phyloP scores from a whole-genome alignment of 2,888 invertebrate species.

The Acrobasis repandana region DNA sequence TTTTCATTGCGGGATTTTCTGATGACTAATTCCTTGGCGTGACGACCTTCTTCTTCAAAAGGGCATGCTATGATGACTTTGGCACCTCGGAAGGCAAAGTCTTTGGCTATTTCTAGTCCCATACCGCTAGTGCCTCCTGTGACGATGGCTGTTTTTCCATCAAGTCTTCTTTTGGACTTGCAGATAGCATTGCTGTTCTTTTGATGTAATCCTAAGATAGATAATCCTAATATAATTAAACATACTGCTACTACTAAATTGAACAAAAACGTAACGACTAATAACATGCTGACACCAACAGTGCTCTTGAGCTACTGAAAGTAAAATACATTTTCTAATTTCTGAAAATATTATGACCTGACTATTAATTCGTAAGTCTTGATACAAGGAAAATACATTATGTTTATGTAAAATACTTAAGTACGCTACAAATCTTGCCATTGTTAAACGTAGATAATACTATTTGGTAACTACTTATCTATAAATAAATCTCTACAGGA shows the following conservation, averaged over 20 bases:
- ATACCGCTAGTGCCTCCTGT: slow-evolving; percentile 36
- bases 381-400: no score
- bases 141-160: slow-evolving; percentile 33
- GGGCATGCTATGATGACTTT: slow-evolving; percentile 36
- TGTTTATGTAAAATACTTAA: no score
- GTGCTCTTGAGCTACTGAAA: no score
- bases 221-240: not conserved
- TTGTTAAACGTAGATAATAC: no score
- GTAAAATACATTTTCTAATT: no score
- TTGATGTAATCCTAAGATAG: slow-evolving; percentile 23
- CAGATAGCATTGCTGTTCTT: slow-evolving; percentile 31
- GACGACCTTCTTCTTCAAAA: slow-evolving; percentile 30
- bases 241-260: not conserved
- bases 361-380: no score
- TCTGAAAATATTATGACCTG: no score
- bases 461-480: no score
- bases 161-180: slow-evolving; percentile 30
- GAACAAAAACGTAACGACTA: not conserved
- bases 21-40: slow-evolving; percentile 79
- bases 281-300: no score
- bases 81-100: slow-evolving; percentile 34
- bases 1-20: slow-evolving; percentile 84
- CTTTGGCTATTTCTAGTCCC: slow-evolving; percentile 34
- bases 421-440: no score
- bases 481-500: no score